Evolutionary conservation across 2,113 vertebrate species (phyloP).

Genomic region (Oenanthe melanoleuca): DNA sequence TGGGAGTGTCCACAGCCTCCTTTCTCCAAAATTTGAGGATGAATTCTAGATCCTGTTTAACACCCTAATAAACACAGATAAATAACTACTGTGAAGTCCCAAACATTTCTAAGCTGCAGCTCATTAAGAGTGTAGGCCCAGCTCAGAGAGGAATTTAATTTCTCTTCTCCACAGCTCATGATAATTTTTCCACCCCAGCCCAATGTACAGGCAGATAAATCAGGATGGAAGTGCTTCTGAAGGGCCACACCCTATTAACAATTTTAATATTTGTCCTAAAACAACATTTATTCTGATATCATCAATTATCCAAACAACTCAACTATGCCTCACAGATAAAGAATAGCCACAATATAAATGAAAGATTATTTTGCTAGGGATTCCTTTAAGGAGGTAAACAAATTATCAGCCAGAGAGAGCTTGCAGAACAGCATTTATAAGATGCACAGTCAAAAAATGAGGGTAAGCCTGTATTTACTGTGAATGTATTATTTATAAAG

Average conservation of each 20-base stretch:
- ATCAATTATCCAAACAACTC: neutral
- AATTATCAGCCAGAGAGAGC: neutral
- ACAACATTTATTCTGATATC: neutral
- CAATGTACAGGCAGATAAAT: neutral
- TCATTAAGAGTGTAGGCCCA: neutral
- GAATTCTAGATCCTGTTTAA: neutral
- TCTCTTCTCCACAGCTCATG: neutral
- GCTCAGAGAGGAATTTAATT: neutral
- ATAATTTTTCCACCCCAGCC: neutral
- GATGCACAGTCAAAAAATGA: neutral
- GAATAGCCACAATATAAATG: neutral
- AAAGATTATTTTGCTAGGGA: neutral
- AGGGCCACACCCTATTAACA: neutral
- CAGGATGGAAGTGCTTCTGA: neutral
- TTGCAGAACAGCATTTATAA: neutral
- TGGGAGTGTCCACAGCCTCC: fast-evolving
- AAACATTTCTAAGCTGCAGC: neutral
- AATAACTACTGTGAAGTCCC: fast-evolving
- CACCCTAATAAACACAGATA: neutral
- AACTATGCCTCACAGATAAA: neutral
- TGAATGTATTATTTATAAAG: neutral
- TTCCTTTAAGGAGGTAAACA: neutral
- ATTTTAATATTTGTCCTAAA: neutral
- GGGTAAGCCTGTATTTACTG: neutral
- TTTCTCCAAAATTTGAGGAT: neutral